Evolutionary conservation across 2,888 invertebrate genomes (phyloP), one percentile per base, ranked within the genome.

Genomic region (Lasioglossum marginatum): DNA sequence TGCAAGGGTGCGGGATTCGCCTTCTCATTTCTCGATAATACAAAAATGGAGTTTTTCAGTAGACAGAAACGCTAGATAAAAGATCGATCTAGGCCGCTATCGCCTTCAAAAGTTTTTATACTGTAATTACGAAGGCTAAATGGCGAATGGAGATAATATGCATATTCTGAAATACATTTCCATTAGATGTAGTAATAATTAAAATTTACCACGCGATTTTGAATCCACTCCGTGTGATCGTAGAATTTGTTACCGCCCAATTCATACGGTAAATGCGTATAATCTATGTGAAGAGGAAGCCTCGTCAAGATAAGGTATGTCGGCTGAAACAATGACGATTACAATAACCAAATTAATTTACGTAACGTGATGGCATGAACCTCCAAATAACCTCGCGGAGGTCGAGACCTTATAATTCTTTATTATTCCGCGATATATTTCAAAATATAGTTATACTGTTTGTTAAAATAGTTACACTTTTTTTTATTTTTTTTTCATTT

Each of bases 211-310:
- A 97, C 96, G 95, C 98, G 96, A 93, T 96, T 97, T 91, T 97
- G 96, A 89, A 97, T 96, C 98, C 98, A 98, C 90, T 96, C 96
- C 79, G 96, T 96, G 94, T 97, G 97, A 94, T 97, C 96, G 95
- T 97, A 98, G 83, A 96, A 95, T 94, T 97, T 96, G 82, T 96
- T 96, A 79, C 98, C 98, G 82, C 97, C 97, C 87, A 98, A 95
- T 91, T 97, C 97, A 86, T 96, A 96, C 72, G 97, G 97, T 93
- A 98, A 95, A 95, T 98, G 97, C 78, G 96, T 96, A 86, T 96
- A 95, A 92, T 97, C 97, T 85, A 98, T 96, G 94, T 96, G 97
- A 93, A 97, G 97, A 91, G 96, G 96, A 88, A 98, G 96, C 92
- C 97, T 97, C 90, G 96, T 96, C 92, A 97, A 95, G 48, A 97